These are phyloP conservation scores for Aegotheles bennettii DNA, from an alignment of 2,113 vertebrate species.

Conservation along the genomic window DNA sequence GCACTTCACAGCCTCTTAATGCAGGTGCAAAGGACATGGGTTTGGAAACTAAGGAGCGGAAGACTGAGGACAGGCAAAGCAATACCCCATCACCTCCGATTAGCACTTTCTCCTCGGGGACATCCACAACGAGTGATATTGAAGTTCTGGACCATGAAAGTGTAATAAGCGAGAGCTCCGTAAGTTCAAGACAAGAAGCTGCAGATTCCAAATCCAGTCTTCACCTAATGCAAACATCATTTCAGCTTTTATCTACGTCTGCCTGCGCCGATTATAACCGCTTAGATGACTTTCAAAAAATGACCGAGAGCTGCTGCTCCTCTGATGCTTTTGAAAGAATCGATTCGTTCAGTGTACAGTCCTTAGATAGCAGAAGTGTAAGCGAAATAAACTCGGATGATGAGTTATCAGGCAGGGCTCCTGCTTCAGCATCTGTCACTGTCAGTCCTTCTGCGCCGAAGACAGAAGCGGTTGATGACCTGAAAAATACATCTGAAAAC, in stretches of 20 bases:
- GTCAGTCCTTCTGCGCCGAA: slow-evolving; percentile 68
- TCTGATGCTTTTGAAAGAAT: slow-evolving; percentile 98
- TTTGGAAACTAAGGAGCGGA: slow-evolving; percentile 85
- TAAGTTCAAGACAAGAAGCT: slow-evolving; percentile 91
- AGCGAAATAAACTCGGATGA: slow-evolving; percentile 99
- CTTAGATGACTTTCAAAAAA: slow-evolving; percentile 92
- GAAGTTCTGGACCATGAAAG: slow-evolving; percentile 98
- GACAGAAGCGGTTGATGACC: slow-evolving; percentile 24
- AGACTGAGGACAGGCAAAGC: slow-evolving; percentile 91
- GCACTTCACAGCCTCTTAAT: slow-evolving; percentile 48
- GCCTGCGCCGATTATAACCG: slow-evolving; percentile 87
- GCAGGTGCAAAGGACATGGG: slow-evolving; percentile 74
- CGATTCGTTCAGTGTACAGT: slow-evolving; percentile 96
- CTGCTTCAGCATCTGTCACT: slow-evolving; percentile 79
- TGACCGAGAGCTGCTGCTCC: slow-evolving; percentile 92
- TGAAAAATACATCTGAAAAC: slow-evolving; percentile 58
- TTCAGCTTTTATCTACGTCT: slow-evolving; percentile 94
- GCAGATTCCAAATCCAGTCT: slow-evolving; percentile 88
- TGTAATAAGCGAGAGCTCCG: slow-evolving; percentile 96
- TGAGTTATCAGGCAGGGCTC: slow-evolving; percentile 84
- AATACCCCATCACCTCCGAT: slow-evolving; percentile 95
- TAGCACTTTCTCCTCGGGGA: slow-evolving; percentile 96
- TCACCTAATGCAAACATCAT: slow-evolving; percentile 96
- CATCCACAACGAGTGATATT: slow-evolving; percentile 97
- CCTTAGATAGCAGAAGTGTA: slow-evolving; percentile 94